Percentiles rank a stretch among this genome's conserved stretches.
phyloP scores from a whole-genome alignment of 2,888 invertebrate species.

The Fabriciana adippe region DNA sequence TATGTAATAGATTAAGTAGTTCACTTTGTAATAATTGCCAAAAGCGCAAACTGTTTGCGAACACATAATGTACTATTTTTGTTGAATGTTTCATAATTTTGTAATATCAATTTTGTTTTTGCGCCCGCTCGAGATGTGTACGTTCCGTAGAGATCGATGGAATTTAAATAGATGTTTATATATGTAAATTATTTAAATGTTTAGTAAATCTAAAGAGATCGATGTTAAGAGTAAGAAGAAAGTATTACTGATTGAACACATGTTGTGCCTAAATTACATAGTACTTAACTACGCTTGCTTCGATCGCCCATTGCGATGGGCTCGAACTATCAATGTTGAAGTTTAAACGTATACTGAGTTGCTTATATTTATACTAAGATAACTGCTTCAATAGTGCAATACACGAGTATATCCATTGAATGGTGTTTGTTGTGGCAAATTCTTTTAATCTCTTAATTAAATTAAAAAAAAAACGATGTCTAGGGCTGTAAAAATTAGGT shows the following conservation, averaged over 20 bases:
- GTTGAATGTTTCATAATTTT: conserved; percentile 22
- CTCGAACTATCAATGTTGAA: conserved; percentile 30
- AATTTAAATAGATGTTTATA: conserved; percentile 32
- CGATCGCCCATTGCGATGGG: conserved; percentile 8
- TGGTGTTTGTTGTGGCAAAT: conserved; percentile 62
- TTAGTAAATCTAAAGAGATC: conserved; percentile 31
- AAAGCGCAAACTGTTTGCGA: conserved; percentile 24
- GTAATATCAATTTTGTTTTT: conserved; percentile 25
- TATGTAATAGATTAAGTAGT: conserved; percentile 61
- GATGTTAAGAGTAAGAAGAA: conserved; percentile 8
- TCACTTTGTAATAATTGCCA: conserved; percentile 57
- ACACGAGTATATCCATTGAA: conserved; percentile 64
- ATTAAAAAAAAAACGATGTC: conserved; percentile 39
- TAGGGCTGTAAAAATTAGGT: conserved; percentile 75
- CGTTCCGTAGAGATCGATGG: conserved; percentile 25
- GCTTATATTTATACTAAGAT: conserved; percentile 33
- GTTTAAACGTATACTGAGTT: conserved; percentile 28
- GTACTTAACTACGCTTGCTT: conserved; percentile 48
- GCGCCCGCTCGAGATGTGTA: conserved; percentile 21
- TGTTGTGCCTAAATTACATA: conserved; percentile 48
- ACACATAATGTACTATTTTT: conserved; percentile 37
- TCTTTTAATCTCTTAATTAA: conserved; percentile 48
- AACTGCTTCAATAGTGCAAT: conserved; percentile 69
- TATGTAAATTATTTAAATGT: conserved; percentile 32
- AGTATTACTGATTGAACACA: conserved; percentile 38